phyloP scores from a whole-genome alignment of 2,888 invertebrate genomes.

The Acanthoscelides obtectus region DNA sequence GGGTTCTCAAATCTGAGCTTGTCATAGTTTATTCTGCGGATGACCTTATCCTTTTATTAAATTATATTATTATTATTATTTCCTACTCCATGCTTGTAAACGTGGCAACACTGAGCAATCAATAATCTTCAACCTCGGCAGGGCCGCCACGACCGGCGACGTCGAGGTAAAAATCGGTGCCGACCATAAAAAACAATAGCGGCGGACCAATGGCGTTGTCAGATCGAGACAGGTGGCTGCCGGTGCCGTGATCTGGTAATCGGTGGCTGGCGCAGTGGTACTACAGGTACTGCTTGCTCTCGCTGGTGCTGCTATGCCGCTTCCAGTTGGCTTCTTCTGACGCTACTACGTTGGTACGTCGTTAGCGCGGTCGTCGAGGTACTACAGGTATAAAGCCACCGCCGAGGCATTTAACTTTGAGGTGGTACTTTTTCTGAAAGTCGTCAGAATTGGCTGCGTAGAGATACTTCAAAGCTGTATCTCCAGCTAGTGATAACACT shows the following conservation, averaged over 20 bases:
- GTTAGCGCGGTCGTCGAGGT: background rate
- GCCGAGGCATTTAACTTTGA: too few species aligned
- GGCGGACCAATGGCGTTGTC: conserved; percentile 44
- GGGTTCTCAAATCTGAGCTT: too few species aligned
- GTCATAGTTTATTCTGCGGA: too few species aligned
- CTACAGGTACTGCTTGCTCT: background rate
- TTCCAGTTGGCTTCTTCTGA: too few species aligned
- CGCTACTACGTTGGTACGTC: too few species aligned
- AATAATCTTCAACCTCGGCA: background rate
- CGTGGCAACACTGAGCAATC: background rate
- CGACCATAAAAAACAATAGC: conserved; percentile 38
- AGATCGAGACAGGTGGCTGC: conserved; percentile 45
- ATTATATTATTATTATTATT: too few species aligned
- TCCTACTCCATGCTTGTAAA: background rate
- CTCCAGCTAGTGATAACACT: too few species aligned
- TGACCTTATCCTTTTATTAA: too few species aligned
- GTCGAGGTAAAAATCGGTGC: conserved; percentile 25
- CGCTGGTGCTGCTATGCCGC: background rate
- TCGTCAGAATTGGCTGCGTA: too few species aligned
- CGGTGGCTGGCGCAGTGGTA: background rate
- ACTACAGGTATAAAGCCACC: too few species aligned
- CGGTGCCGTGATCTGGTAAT: conserved; percentile 29
- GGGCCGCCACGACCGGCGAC: background rate
- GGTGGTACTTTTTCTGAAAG: too few species aligned
- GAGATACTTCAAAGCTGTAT: too few species aligned